Evolutionary conservation across 2,797 vertebrate species (phyloP).

Genomic region (Platalea minor): DNA sequence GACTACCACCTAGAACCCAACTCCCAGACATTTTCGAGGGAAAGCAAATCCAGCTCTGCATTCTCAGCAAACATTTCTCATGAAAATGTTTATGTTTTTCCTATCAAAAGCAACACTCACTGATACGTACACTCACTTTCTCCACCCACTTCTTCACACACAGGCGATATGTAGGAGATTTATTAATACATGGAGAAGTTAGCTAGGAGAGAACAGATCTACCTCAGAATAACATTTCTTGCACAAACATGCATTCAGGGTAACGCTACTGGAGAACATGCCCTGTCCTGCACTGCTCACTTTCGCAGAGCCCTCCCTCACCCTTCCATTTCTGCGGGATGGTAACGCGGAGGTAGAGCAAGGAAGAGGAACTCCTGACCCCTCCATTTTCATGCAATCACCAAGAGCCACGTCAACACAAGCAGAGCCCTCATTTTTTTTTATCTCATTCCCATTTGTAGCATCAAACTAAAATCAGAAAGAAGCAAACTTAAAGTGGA

Average conservation of each 20-base stretch:
- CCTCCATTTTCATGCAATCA: neutral
- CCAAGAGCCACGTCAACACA: neutral
- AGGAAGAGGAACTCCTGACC: neutral
- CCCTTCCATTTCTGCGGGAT: neutral
- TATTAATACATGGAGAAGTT: neutral
- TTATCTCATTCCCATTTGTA: neutral
- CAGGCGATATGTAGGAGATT: rapidly evolving
- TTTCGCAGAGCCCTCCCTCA: neutral
- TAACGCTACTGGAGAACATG: rapidly evolving
- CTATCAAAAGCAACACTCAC: neutral
- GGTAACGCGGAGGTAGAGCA: neutral
- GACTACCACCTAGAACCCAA: rapidly evolving
- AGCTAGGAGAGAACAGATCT: neutral
- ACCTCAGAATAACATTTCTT: neutral
- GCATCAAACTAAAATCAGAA: neutral
- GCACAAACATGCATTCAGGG: neutral
- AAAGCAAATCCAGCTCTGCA: neutral
- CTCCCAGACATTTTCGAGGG: neutral
- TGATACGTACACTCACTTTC: neutral
- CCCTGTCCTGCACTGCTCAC: rapidly evolving
- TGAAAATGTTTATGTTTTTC: neutral
- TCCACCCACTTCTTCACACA: neutral
- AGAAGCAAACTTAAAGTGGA: neutral
- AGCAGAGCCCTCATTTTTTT: neutral
- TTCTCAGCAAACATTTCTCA: neutral